phyloP scores from a whole-genome alignment of 2,113 vertebrate species.

The Spizaetus ornatus region DNA sequence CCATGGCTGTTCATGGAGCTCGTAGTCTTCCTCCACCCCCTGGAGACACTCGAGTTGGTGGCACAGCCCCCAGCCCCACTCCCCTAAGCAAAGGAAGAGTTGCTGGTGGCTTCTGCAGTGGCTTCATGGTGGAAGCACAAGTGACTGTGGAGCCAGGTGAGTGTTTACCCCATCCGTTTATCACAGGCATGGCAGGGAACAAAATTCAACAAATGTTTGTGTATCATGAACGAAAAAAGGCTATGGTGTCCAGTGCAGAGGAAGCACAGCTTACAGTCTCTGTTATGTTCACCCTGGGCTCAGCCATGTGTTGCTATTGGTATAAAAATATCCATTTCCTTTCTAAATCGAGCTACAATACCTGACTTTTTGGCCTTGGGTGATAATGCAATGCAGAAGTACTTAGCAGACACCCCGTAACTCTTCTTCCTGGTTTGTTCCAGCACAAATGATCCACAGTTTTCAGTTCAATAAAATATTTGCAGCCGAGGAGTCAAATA shows the following conservation, averaged over 20 bases:
- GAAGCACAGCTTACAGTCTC: background rate
- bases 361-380: constrained; percentile 42
- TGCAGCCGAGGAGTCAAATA: background rate
- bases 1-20: background rate
- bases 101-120: background rate
- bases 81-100: background rate
- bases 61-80: background rate
- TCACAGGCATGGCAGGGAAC: background rate
- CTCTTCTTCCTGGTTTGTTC: background rate
- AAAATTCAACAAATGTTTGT: background rate
- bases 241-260: background rate
- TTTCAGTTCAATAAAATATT: background rate
- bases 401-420: background rate
- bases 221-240: background rate
- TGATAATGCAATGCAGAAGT: background rate
- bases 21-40: accelerated
- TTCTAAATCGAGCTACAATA: constrained; percentile 35
- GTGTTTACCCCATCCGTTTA: background rate
- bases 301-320: background rate
- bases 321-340: constrained; percentile 50
- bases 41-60: background rate
- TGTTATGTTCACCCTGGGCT: background rate
- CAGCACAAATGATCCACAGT: background rate
- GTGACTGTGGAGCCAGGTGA: background rate
- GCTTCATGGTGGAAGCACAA: background rate